Percentiles rank a stretch among this genome's conserved stretches.
Conservation (phyloP, 2,113 vertebrate genomes). For the Chloropsis cyanopogon region DNA sequence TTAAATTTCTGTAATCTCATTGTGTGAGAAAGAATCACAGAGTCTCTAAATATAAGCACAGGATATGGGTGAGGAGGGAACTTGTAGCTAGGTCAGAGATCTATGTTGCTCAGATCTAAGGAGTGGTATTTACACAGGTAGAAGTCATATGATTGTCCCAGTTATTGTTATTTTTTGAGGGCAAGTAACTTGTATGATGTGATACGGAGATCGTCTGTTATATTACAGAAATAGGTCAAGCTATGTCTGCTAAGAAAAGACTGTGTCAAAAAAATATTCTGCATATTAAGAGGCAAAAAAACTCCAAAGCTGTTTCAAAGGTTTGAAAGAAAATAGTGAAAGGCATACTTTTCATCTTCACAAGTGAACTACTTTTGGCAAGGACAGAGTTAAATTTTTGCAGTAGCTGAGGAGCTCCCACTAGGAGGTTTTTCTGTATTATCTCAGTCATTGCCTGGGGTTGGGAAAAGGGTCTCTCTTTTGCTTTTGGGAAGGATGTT, state of each 20-base stretch:
- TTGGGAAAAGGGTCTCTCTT: not conserved
- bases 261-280: not conserved
- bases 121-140: not conserved
- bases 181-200: not conserved
- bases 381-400: not conserved
- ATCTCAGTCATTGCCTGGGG: not conserved
- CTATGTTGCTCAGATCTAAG: not conserved
- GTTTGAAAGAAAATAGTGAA: not conserved
- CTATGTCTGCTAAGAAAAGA: not conserved
- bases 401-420: not conserved
- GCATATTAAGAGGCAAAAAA: not conserved
- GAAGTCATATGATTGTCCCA: not conserved
- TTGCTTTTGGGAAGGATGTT: fast-evolving
- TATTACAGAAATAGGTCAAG: not conserved
- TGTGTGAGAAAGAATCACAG: not conserved
- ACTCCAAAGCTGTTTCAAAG: not conserved
- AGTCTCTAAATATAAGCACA: not conserved
- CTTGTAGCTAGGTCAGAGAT: not conserved
- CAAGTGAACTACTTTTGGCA: not conserved
- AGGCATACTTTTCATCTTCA: not conserved
- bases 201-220: not conserved
- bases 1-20: not conserved
- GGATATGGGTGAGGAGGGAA: not conserved
- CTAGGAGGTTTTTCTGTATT: not conserved
- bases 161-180: not conserved